Percentiles rank a stretch among this genome's conserved stretches.
These are phyloP conservation scores for Helicoverpa armigera DNA, from an alignment of 1,140 invertebrate genomes.

Conservation along the genomic window DNA sequence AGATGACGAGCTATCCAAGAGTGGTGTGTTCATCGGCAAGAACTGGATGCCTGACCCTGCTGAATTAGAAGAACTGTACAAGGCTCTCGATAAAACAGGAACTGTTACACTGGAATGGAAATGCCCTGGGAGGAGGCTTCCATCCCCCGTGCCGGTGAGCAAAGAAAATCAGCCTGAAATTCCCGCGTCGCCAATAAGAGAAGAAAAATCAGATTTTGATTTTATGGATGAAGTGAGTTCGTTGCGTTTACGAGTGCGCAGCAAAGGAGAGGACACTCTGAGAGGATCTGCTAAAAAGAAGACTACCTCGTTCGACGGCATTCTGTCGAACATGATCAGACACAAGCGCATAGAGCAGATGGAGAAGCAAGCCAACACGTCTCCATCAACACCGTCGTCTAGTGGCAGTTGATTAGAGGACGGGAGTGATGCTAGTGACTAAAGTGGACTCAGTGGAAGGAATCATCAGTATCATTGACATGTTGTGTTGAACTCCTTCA, in stretches of 20 bases:
- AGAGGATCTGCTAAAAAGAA: slow-evolving; percentile 92
- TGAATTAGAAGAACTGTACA: slow-evolving; percentile 87
- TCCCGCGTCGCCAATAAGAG: slow-evolving; percentile 81
- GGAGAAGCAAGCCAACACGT: slow-evolving; percentile 81
- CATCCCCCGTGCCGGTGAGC: slow-evolving; percentile 82
- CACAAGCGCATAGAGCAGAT: slow-evolving; percentile 89
- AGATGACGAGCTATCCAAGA: slow-evolving; percentile 87
- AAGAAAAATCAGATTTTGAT: slow-evolving; percentile 91
- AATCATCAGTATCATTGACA: not conserved
- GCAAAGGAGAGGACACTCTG: slow-evolving; percentile 88
- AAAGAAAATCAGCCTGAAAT: slow-evolving; percentile 81
- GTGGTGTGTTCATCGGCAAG: slow-evolving; percentile 74
- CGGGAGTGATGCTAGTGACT: slow-evolving; percentile 16
- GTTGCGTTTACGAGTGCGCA: slow-evolving; percentile 88
- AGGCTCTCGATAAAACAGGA: slow-evolving; percentile 86
- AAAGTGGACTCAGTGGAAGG: not conserved
- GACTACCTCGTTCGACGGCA: slow-evolving; percentile 91
- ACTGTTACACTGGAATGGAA: slow-evolving; percentile 88
- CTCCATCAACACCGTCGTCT: slow-evolving; percentile 62
- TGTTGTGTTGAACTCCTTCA: not conserved
- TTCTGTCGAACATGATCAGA: slow-evolving; percentile 91
- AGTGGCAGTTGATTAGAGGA: slow-evolving; percentile 56
- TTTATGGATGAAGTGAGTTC: slow-evolving; percentile 92
- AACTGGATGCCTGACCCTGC: slow-evolving; percentile 82
- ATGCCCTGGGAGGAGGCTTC: slow-evolving; percentile 88